Percentiles rank a stretch among this genome's conserved stretches.
phyloP scores from a whole-genome alignment of 1,140 invertebrate genomes.

The Pantala flavescens region DNA sequence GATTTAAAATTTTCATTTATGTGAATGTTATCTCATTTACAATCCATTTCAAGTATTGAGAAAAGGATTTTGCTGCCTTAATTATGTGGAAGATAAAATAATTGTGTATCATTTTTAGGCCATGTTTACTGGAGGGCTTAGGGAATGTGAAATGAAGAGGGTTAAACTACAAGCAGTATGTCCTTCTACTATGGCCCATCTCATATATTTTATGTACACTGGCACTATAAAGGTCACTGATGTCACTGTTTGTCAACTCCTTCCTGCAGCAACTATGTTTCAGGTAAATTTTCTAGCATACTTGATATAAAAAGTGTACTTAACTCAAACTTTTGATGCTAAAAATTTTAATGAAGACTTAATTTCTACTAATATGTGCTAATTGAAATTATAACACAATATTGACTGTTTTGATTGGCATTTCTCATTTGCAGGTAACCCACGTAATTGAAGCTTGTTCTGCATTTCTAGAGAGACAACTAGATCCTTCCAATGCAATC shows the following conservation, averaged over 20 bases:
- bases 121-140: slow-evolving; percentile 83
- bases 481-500: slow-evolving; percentile 87
- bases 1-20: too few species aligned
- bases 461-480: slow-evolving; percentile 76
- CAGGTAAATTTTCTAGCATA: slow-evolving; percentile 50
- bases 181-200: slow-evolving; percentile 68
- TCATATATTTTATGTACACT: slow-evolving; percentile 86
- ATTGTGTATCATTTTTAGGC: too few species aligned
- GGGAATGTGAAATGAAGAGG: slow-evolving; percentile 74
- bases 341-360: too few species aligned
- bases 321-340: neutral
- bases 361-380: too few species aligned
- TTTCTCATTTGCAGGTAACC: slow-evolving; percentile 47
- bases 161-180: slow-evolving; percentile 79
- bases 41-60: too few species aligned
- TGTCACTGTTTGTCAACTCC: slow-evolving; percentile 75
- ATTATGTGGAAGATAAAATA: too few species aligned
- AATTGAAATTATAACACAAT: too few species aligned
- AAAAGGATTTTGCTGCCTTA: too few species aligned
- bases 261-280: slow-evolving; percentile 89
- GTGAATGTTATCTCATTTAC: too few species aligned
- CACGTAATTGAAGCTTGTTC: slow-evolving; percentile 87
- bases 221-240: slow-evolving; percentile 81
- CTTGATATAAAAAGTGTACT: neutral
- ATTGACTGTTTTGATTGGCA: too few species aligned